Percentiles rank a stretch among this genome's conserved stretches.
phyloP scores from a whole-genome alignment of 1,140 invertebrate species.

The Tenebrio molitor region DNA sequence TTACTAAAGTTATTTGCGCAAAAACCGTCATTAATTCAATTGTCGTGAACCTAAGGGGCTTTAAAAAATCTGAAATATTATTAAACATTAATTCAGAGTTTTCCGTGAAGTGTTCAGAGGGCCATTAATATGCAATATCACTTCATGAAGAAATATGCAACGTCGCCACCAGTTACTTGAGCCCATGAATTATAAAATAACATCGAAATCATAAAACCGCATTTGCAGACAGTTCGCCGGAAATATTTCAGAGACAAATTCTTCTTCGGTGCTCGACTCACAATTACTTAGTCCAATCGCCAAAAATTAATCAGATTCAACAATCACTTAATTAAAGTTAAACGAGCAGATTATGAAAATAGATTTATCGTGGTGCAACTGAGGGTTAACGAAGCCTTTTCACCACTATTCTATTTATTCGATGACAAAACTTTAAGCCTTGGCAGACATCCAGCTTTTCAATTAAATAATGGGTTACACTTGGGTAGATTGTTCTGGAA shows the following conservation, averaged over 20 bases:
- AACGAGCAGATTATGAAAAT: conserved; percentile 25
- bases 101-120: conserved; percentile 27
- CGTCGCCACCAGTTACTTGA: conserved; percentile 40
- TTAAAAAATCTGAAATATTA: conserved; percentile 37
- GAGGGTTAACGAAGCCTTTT: conserved; percentile 45
- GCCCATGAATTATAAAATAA: conserved; percentile 49
- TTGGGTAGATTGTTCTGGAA: conserved; percentile 54
- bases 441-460: conserved; percentile 55
- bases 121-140: conserved; percentile 45
- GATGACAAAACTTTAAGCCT: conserved; percentile 46
- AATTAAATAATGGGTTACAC: conserved; percentile 60
- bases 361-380: conserved; percentile 20
- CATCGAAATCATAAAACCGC: conserved; percentile 47
- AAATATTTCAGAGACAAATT: conserved; percentile 30
- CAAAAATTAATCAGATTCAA: conserved; percentile 21
- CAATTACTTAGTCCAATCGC: conserved; percentile 18
- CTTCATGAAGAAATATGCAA: conserved; percentile 45
- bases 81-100: conserved; percentile 33
- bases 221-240: conserved; percentile 44
- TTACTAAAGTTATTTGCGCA: not conserved
- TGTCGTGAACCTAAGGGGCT: conserved; percentile 20
- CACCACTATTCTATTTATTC: conserved; percentile 41
- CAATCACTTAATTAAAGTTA: conserved; percentile 28
- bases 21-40: conserved; percentile 28
- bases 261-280: not conserved